Base-by-base conservation (phyloP, 37 sponge, comb jelly and placozoan species). In the Beroe ovata region DNA sequence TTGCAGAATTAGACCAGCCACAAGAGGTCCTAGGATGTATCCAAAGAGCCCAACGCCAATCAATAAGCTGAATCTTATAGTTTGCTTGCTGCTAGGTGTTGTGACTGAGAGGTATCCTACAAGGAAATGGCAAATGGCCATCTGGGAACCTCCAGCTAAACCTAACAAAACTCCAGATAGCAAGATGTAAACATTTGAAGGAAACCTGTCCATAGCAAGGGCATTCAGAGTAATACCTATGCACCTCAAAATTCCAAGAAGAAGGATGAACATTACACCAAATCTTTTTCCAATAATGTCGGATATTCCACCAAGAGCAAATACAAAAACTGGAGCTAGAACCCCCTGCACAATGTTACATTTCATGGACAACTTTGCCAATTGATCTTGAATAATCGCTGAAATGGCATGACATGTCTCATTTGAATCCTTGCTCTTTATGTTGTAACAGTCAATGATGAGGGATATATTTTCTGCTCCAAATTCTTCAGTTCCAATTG, bases 301-400 rank as follows among this genome's bases (percentile, higher is more conserved):
- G 1, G 84, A 39, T 6, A 36, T 23, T 1, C 54, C 84, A 42
- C 84, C 84, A 39, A 77, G 41, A 14, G 25, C 16, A 77, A 77
- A 21, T 23, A 77, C 84, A 42, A 77, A 77, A 11, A 77, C 23
- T 39, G 84, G 84, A n/a, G 84, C 84, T 11, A 37, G 38, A 23
- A 77, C 28, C 21, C 47, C 84, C 47, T 40, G 26, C 11, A 42
- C 54, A 42, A 36, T 39, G 21, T 77, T 77, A 11, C 39, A 21
- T 32, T 39, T 21, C n/a, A 77, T n/a, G n/a, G 21, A 11, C 41
- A 77, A 42, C 11, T 23, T 19, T 40, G 84, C 39, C 22, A 77
- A 11, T 4, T 77, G 26, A n/a, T 40, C 22, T 4, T 33, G 38
- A 26, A 77, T 16, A 20, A n/a, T 19, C 4, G 35, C 22, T 23